phyloP scores from a whole-genome alignment of 35 echinoderm and acorn worm species.

The Ptychodera flava region DNA sequence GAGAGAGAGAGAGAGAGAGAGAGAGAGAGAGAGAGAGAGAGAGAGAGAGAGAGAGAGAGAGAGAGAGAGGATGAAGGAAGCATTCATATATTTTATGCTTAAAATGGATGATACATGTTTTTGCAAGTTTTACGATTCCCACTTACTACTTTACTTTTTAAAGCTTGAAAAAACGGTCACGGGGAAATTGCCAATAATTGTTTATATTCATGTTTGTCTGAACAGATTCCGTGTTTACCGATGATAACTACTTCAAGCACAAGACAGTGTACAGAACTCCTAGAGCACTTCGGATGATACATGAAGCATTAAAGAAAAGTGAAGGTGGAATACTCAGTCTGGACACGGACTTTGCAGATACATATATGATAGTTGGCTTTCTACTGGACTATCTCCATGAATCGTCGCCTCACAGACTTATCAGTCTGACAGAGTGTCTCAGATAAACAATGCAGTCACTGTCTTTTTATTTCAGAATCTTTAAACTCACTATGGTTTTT shows the following conservation, averaged over 20 bases:
- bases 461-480: no score
- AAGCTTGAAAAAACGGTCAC: background rate
- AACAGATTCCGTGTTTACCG: background rate
- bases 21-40: no score
- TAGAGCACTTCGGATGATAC: slow-evolving; percentile 38
- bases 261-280: slow-evolving; percentile 25
- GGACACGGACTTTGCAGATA: slow-evolving; percentile 35
- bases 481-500: no score
- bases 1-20: no score
- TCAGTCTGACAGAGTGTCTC: slow-evolving; percentile 19
- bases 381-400: slow-evolving; percentile 44
- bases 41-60: no score
- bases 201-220: slow-evolving; percentile 7
- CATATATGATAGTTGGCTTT: slow-evolving; percentile 32
- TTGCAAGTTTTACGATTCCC: no score
- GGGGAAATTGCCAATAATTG: background rate
- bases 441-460: no score
- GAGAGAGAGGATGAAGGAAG: no score
- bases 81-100: no score
- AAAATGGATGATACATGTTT: no score
- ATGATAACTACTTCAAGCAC: slow-evolving; percentile 33
- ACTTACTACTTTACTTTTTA: background rate
- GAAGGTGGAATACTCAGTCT: slow-evolving; percentile 27
- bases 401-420: slow-evolving; percentile 16
- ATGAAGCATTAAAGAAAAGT: slow-evolving; percentile 18